Conservation (phyloP, 2,797 vertebrate species). For the Pipistrellus kuhlii region DNA sequence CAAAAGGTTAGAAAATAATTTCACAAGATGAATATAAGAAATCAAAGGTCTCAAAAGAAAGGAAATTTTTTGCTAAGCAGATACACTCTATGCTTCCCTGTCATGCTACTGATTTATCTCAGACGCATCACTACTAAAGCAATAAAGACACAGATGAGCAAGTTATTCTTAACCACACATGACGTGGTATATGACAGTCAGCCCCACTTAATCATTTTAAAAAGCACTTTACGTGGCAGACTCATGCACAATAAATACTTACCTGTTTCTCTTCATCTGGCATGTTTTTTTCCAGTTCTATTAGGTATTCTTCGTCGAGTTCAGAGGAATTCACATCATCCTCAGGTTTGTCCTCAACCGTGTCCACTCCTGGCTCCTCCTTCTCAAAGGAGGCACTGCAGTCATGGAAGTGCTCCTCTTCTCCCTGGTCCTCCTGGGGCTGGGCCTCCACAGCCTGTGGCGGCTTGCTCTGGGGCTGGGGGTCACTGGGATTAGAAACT, state of each 20-base stretch:
- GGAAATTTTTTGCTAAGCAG: conserved; percentile 6
- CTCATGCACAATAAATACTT: conserved; percentile 33
- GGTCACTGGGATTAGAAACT: background rate
- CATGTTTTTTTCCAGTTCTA: conserved; percentile 93
- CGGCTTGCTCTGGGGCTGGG: background rate
- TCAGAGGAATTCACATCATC: conserved; percentile 87
- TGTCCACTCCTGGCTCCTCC: conserved; percentile 71
- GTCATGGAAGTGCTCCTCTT: conserved; percentile 93
- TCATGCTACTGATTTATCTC: background rate
- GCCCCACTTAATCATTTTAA: background rate
- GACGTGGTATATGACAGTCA: background rate
- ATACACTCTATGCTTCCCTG: background rate
- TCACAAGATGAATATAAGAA: background rate
- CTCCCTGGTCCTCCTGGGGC: conserved; percentile 74
- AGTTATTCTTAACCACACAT: background rate
- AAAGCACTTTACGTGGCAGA: background rate
- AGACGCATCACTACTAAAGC: background rate
- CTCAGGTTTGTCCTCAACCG: conserved; percentile 71
- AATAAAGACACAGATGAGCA: background rate
- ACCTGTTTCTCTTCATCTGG: conserved; percentile 96
- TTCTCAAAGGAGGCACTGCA: conserved; percentile 89
- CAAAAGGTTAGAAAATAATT: background rate
- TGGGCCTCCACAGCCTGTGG: background rate
- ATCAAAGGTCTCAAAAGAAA: background rate
- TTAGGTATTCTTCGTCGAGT: conserved; percentile 92